phyloP scores from a whole-genome alignment of 2,888 invertebrate species.

The Nysson spinosus region DNA sequence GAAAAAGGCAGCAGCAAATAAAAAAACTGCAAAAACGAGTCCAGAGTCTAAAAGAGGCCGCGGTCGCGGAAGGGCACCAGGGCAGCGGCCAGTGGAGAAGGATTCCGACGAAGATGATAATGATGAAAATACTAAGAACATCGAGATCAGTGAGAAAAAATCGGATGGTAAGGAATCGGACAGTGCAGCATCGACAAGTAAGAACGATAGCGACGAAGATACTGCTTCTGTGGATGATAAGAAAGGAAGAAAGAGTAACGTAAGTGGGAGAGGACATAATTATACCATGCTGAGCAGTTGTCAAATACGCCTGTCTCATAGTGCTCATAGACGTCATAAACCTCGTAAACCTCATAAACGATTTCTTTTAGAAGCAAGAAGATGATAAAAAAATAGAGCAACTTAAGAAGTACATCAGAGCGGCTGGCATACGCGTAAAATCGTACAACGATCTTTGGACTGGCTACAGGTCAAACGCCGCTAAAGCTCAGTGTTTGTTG shows the following conservation, averaged over 20 bases:
- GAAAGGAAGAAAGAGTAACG: slow-evolving; percentile 14
- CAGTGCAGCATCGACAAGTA: slow-evolving; percentile 42
- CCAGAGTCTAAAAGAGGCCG: slow-evolving; percentile 55
- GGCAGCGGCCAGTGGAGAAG: slow-evolving; percentile 44
- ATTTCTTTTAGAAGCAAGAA: slow-evolving; percentile 51
- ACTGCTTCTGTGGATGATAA: slow-evolving; percentile 13
- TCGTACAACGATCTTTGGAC: slow-evolving; percentile 66
- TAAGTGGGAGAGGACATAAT: too few species aligned
- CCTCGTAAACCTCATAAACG: background rate
- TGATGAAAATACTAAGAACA: slow-evolving; percentile 28
- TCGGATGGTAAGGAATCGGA: slow-evolving; percentile 39
- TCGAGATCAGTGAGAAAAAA: slow-evolving; percentile 38
- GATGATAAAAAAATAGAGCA: slow-evolving; percentile 58
- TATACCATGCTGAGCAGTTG: too few species aligned
- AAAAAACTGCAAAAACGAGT: slow-evolving; percentile 49
- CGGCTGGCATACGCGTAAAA: slow-evolving; percentile 65
- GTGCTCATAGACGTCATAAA: too few species aligned
- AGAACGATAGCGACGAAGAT: slow-evolving; percentile 48
- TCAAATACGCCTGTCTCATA: too few species aligned
- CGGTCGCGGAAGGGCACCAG: slow-evolving; percentile 42
- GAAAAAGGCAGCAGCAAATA: slow-evolving; percentile 51
- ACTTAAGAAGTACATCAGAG: slow-evolving; percentile 65
- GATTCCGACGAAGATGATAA: slow-evolving; percentile 40
- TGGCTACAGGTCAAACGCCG: slow-evolving; percentile 63
- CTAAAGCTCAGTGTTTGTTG: slow-evolving; percentile 59